Base-by-base conservation (phyloP, 2,113 vertebrate species). In the Oncorhynchus keta region DNA sequence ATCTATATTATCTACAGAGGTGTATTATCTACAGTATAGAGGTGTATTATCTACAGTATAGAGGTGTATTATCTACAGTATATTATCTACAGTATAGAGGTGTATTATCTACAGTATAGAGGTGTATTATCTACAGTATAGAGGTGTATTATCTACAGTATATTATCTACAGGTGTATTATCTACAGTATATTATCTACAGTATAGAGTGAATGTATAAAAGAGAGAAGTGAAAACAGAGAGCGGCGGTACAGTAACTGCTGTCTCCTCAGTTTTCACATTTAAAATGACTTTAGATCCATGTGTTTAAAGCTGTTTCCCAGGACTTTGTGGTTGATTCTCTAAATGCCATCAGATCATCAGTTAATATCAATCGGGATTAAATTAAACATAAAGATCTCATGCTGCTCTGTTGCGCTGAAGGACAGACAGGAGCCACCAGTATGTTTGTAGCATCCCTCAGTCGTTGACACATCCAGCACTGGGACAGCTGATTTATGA, bases 261-360 rank as follows among this genome's bases (percentile, higher is more conserved):
- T 76, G 72, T 80, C 65, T 69, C 70, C 76, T 74, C 77, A 68
- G 59, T 79, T 74, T 76, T 55, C 76, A 80, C 59, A 65, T 85
- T 77, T 85, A 75, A 78, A 85, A 83, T 70, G 26, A 32, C 72
- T 59, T 79, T 73, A 73, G 69, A 83, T 68, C 70, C 48, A 22
- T 20, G 2, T 77, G n/a, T 80, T 81, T 77, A 76, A 75, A 83
- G 78, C 72, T 59, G 35, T 68, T 28, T 32, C 66, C 39, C 14
- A 22, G 28, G 69, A 55, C 70, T 83, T 73, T 77, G 79, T 75
- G 74, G 62, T 62, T 18, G 71, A 77, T 81, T 81, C 74, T 74
- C 75, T 72, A 84, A 79, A 84, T 84, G 70, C 81, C 76, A 72
- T 55, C 78, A 55, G 78, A 81, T 86, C 64, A 49, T 68, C 61